Percentiles rank a stretch among this genome's conserved stretches.
phyloP scores from a whole-genome alignment of 2,888 invertebrate genomes.

The Celastrina argiolus region DNA sequence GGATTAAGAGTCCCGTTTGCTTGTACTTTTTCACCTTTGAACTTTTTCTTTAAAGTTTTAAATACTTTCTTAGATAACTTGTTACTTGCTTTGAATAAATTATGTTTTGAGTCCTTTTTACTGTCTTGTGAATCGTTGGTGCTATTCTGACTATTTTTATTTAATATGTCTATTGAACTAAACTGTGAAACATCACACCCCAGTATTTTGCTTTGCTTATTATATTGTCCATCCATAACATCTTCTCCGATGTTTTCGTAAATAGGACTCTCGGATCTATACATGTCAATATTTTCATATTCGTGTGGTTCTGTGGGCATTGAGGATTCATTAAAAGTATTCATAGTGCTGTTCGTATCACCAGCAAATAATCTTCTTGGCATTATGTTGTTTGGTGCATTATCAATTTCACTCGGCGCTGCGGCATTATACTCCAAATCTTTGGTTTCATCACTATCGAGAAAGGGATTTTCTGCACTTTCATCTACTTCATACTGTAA shows the following conservation, averaged over 20 bases:
- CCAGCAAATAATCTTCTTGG: slow-evolving; percentile 59
- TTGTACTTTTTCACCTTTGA: slow-evolving; percentile 60
- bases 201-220: slow-evolving; percentile 71
- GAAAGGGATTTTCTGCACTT: slow-evolving; percentile 54
- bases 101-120: slow-evolving; percentile 56
- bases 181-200: slow-evolving; percentile 69
- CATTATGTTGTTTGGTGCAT: slow-evolving; percentile 41
- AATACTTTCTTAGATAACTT: slow-evolving; percentile 67
- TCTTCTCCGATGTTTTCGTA: slow-evolving; percentile 61
- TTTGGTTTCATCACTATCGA: slow-evolving; percentile 40
- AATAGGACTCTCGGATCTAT: slow-evolving; percentile 58
- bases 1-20: slow-evolving; percentile 57
- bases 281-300: slow-evolving; percentile 65
- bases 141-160: slow-evolving; percentile 48
- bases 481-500: slow-evolving; percentile 39
- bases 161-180: slow-evolving; percentile 63
- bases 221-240: slow-evolving; percentile 43
- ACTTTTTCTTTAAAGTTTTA: slow-evolving; percentile 65
- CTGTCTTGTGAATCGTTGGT: slow-evolving; percentile 59
- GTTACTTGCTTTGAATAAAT: slow-evolving; percentile 60
- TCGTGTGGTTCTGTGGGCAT: slow-evolving; percentile 47
- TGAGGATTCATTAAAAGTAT: slow-evolving; percentile 60
- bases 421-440: slow-evolving; percentile 57
- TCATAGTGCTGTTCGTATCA: slow-evolving; percentile 66
- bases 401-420: slow-evolving; percentile 37